Conservation (phyloP, 2,797 vertebrate species). For the Chloroceryle amazona region DNA sequence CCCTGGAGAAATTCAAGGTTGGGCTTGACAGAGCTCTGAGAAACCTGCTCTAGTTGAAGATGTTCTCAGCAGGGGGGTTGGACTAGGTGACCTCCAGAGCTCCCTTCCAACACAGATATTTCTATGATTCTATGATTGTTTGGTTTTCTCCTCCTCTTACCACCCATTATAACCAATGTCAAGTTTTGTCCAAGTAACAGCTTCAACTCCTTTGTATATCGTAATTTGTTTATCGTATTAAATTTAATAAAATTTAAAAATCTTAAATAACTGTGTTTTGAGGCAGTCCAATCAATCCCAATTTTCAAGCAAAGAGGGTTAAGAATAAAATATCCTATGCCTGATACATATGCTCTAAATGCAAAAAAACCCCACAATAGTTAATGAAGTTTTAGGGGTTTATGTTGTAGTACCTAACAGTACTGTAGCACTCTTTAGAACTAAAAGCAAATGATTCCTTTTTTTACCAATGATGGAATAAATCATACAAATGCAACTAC, state of each 20-base stretch:
- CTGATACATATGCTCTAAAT: background rate
- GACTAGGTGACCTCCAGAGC: too few relatives aligned
- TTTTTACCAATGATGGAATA: background rate
- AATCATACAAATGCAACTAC: background rate
- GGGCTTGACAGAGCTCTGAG: too few relatives aligned
- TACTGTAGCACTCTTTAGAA: background rate
- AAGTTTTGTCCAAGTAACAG: background rate
- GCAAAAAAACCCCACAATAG: background rate
- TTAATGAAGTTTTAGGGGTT: background rate
- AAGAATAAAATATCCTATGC: background rate
- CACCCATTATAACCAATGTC: background rate
- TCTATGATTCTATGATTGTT: background rate
- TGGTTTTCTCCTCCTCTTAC: background rate
- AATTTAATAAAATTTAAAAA: background rate
- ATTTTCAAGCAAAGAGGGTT: background rate
- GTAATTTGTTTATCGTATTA: background rate
- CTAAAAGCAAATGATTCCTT: background rate
- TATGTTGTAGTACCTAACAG: background rate
- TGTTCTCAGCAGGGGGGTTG: too few relatives aligned
- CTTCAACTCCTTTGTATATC: background rate
- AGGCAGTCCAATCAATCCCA: background rate
- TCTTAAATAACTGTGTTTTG: background rate
- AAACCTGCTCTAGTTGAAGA: too few relatives aligned
- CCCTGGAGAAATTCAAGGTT: too few relatives aligned
- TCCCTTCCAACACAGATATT: too few relatives aligned